A percentile compares a stretch with the other conserved stretches of the same genome.
phyloP scores from a whole-genome alignment of 2,888 invertebrate species.

The Clanis bilineata region DNA sequence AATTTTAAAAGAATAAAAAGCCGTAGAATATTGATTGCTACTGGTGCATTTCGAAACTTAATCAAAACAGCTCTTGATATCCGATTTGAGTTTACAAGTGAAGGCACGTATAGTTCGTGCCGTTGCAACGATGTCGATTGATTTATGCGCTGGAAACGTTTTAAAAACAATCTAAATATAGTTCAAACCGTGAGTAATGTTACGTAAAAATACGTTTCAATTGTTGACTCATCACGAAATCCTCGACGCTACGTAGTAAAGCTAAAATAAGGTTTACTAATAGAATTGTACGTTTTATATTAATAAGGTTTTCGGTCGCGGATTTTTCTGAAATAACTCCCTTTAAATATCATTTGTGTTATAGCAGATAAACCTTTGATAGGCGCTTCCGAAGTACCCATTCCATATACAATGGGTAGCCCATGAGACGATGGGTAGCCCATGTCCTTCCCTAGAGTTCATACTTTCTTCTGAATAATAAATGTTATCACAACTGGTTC shows the following conservation, averaged over 20 bases:
- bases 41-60: constrained; percentile 24
- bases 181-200: background rate
- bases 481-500: no score
- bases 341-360: no score
- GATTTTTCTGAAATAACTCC: no score
- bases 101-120: constrained; percentile 66
- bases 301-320: no score
- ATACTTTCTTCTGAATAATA: no score
- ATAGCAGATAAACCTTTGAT: no score
- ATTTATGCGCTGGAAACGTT: constrained; percentile 27
- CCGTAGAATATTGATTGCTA: background rate
- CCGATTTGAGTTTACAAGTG: constrained; percentile 50
- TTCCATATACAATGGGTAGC: no score
- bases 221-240: background rate
- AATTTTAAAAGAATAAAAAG: background rate
- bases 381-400: no score
- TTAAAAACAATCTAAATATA: constrained; percentile 9
- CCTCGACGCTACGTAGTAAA: background rate
- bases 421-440: no score
- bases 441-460: no score
- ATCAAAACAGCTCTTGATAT: constrained; percentile 58
- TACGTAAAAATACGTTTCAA: background rate
- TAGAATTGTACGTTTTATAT: no score
- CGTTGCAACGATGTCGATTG: constrained; percentile 33
- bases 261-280: no score